Evolutionary conservation across 2,888 invertebrate species (phyloP).

Genomic region (Euphydryas editha): DNA sequence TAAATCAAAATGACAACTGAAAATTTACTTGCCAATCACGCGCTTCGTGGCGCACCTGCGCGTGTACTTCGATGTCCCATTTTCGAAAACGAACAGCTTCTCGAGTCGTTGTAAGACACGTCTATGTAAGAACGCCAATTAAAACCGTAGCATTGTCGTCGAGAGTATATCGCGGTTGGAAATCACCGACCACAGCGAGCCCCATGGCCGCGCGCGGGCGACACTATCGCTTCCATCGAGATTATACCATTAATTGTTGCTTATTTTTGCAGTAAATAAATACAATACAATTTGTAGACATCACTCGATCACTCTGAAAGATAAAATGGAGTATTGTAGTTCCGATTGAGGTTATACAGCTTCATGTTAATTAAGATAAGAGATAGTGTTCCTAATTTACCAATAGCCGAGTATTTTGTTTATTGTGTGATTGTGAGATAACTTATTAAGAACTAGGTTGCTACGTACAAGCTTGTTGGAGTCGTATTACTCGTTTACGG

Average conservation of each 20-base stretch:
- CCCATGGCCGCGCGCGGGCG: slow-evolving; percentile 38
- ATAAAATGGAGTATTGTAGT: slow-evolving; percentile 65
- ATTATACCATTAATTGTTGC: slow-evolving; percentile 62
- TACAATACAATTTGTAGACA: slow-evolving; percentile 70
- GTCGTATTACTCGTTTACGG: slow-evolving; percentile 36
- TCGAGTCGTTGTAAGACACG: slow-evolving; percentile 47
- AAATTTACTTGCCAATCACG: slow-evolving; percentile 47
- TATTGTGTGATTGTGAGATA: slow-evolving; percentile 42
- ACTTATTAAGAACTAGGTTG: slow-evolving; percentile 34
- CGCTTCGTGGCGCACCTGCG: slow-evolving; percentile 49
- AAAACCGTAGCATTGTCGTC: slow-evolving; percentile 61
- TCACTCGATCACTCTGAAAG: slow-evolving; percentile 61
- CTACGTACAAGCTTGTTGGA: slow-evolving; percentile 37
- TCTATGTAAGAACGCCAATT: slow-evolving; percentile 62
- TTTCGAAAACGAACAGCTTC: slow-evolving; percentile 49
- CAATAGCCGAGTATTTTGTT: slow-evolving; percentile 40
- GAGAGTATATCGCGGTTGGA: slow-evolving; percentile 48
- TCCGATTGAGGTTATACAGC: slow-evolving; percentile 64
- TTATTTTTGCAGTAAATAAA: slow-evolving; percentile 70
- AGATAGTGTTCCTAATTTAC: slow-evolving; percentile 47
- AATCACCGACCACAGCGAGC: slow-evolving; percentile 39
- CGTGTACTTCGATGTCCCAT: slow-evolving; percentile 46
- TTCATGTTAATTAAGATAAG: slow-evolving; percentile 71
- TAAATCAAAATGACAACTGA: slow-evolving; percentile 47
- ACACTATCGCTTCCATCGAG: slow-evolving; percentile 50